These are phyloP conservation scores for Sebastes baramenuke DNA, from an alignment of 2,797 vertebrate genomes.

Conservation along the genomic window DNA sequence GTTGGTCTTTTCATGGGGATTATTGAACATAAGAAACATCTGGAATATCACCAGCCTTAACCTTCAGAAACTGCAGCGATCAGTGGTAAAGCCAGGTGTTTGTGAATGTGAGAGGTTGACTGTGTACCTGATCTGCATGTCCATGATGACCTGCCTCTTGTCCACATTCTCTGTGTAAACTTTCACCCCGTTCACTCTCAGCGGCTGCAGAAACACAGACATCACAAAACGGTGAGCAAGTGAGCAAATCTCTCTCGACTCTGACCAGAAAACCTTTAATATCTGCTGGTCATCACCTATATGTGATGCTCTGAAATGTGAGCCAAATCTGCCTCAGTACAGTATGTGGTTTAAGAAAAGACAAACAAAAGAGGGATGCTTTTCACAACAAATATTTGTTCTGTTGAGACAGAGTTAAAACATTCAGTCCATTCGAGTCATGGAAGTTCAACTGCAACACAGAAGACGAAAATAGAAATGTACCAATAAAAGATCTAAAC, in stretches of 20 bases:
- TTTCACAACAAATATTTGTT: too few relatives aligned
- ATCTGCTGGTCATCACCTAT: neutral
- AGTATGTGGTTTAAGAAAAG: neutral
- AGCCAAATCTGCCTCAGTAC: neutral
- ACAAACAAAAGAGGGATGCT: neutral
- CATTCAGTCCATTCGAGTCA: neutral
- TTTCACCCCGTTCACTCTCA: slow-evolving; percentile 96
- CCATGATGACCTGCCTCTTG: slow-evolving; percentile 97
- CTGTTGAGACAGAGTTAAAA: neutral
- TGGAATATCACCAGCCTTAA: neutral
- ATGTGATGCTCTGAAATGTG: neutral
- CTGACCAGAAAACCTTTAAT: neutral
- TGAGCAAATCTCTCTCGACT: neutral
- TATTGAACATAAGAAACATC: neutral
- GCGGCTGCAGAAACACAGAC: slow-evolving; percentile 82
- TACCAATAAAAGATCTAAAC: neutral
- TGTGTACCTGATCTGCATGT: slow-evolving; percentile 95
- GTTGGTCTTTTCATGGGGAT: neutral
- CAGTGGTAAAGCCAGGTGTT: neutral
- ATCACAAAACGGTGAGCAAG: neutral
- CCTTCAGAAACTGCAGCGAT: neutral
- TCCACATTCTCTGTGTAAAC: slow-evolving; percentile 98
- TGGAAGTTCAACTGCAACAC: neutral
- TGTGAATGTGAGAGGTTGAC: neutral
- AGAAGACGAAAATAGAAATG: neutral